These are phyloP conservation scores for Phoeniculus purpureus DNA, from an alignment of 2,797 vertebrate genomes.

Conservation along the genomic window DNA sequence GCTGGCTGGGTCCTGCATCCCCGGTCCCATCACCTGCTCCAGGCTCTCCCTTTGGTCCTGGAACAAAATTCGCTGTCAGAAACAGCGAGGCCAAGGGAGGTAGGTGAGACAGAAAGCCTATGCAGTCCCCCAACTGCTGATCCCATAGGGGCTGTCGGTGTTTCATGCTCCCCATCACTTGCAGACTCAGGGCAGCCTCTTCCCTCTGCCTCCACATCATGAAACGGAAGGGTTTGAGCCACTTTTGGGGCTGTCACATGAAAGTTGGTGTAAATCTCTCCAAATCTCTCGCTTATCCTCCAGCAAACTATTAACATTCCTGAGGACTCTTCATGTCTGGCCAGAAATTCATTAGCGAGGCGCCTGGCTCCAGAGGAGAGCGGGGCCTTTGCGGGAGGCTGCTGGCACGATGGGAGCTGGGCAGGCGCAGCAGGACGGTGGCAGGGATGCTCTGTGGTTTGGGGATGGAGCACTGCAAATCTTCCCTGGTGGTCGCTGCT, in stretches of 20 bases:
- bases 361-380: conserved; percentile 48
- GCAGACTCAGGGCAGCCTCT: background rate
- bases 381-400: background rate
- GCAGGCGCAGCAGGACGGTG: background rate
- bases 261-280: conserved; percentile 56
- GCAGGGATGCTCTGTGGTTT: background rate
- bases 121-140: fast-evolving
- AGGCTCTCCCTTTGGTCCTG: background rate
- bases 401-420: background rate
- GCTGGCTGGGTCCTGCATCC: fast-evolving
- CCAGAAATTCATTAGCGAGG: conserved; percentile 68
- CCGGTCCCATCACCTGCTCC: background rate
- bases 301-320: conserved; percentile 75
- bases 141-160: background rate
- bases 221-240: conserved; percentile 35
- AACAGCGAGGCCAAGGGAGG: background rate
- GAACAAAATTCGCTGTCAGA: background rate
- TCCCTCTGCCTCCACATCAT: background rate
- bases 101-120: background rate
- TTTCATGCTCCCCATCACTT: background rate
- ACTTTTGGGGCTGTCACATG: conserved; percentile 49
- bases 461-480: background rate
- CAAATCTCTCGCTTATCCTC: conserved; percentile 69
- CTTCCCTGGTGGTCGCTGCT: background rate
- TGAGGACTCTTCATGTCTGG: conserved; percentile 64